Percentiles rank a stretch among this genome's conserved stretches.
Evolutionary conservation across 1,140 invertebrate genomes (phyloP).

Genomic region (Bombus soroeensis): DNA sequence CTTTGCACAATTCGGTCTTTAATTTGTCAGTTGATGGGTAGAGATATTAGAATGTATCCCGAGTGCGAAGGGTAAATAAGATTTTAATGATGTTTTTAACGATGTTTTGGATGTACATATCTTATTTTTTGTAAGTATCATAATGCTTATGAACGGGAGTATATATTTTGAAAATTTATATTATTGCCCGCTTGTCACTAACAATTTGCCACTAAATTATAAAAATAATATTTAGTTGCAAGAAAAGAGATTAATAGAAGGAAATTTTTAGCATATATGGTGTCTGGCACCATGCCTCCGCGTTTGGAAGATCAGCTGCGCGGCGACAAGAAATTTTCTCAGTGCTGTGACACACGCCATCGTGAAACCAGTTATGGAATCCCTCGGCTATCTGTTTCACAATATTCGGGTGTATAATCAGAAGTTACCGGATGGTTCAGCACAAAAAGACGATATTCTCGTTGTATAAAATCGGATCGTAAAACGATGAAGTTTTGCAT

Average conservation of each 20-base stretch:
- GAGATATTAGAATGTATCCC: too few species aligned
- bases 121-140: too few species aligned
- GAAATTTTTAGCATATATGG: constrained; percentile 88
- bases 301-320: constrained; percentile 87
- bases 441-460: constrained; percentile 70
- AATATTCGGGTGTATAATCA: constrained; percentile 86
- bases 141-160: not conserved
- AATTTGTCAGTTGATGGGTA: too few species aligned
- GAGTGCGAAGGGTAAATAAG: too few species aligned
- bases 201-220: not conserved
- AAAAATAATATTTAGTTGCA: not conserved
- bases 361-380: constrained; percentile 85
- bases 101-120: too few species aligned
- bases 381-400: constrained; percentile 86
- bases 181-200: not conserved
- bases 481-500: not conserved
- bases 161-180: not conserved
- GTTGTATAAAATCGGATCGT: not conserved
- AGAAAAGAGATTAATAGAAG: not conserved
- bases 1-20: too few species aligned
- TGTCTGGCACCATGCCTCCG: constrained; percentile 86
- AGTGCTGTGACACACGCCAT: constrained; percentile 85
- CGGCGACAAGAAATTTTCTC: constrained; percentile 84
- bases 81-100: too few species aligned
- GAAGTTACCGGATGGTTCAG: constrained; percentile 79